These are phyloP conservation scores for Acyrthosiphon pisum DNA, from an alignment of 1,140 invertebrate species.

Conservation along the genomic window DNA sequence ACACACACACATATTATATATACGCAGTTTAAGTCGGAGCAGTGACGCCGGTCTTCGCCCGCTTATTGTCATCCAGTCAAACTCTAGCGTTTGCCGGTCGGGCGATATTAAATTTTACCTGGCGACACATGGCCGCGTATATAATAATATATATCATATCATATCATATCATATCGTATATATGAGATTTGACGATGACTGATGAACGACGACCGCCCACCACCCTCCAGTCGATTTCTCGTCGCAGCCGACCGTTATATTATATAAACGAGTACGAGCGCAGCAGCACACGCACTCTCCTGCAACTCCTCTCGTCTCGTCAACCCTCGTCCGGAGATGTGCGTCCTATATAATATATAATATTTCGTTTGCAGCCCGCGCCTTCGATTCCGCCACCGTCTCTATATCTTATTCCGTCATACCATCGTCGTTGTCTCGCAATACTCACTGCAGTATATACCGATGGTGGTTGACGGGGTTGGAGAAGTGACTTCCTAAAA, in stretches of 20 bases:
- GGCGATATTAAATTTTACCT: constrained; percentile 59
- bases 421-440: not conserved
- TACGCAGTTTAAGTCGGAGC: not conserved
- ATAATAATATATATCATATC: constrained; percentile 22
- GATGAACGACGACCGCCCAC: constrained; percentile 46
- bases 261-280: not conserved
- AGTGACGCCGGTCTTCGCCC: not conserved
- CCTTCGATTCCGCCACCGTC: not conserved
- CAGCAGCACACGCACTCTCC: constrained; percentile 15
- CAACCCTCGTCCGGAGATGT: not conserved
- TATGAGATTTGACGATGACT: constrained; percentile 59
- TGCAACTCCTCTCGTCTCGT: not conserved
- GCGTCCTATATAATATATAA: not conserved
- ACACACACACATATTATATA: not conserved
- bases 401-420: constrained; percentile 8
- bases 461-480: not conserved
- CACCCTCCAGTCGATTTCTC: not conserved
- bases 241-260: not conserved
- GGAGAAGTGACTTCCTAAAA: constrained; percentile 41
- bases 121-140: constrained; percentile 57
- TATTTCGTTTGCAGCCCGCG: constrained; percentile 1
- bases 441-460: not conserved
- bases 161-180: constrained; percentile 30
- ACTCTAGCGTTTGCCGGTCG: constrained; percentile 33
- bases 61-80: constrained; percentile 57